Evolutionary conservation across 2,888 invertebrate genomes (phyloP).

Genomic region (Tenthredo scrophulariae): DNA sequence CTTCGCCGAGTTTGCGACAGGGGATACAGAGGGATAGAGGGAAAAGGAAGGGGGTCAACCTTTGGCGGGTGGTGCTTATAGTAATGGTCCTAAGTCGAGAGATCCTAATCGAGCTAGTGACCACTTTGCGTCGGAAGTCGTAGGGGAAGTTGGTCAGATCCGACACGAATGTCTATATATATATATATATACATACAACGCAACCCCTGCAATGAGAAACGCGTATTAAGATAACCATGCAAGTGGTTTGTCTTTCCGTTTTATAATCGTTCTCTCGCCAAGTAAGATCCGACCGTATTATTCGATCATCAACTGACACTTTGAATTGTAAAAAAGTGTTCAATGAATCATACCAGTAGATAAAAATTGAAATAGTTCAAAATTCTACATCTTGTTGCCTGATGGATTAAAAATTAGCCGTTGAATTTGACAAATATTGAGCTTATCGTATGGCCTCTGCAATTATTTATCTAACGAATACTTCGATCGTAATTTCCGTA

Average conservation of each 20-base stretch:
- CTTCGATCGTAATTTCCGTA: neutral
- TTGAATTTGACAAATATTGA: neutral
- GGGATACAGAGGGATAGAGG: neutral
- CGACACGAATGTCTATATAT: slow-evolving; percentile 70
- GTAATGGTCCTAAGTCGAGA: slow-evolving; percentile 59
- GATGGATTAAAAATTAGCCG: neutral
- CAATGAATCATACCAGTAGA: too few relatives aligned
- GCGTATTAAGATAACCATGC: slow-evolving; percentile 30
- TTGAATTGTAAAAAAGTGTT: too few relatives aligned
- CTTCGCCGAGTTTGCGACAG: neutral
- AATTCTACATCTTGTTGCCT: neutral
- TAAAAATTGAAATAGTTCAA: neutral
- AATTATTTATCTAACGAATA: neutral
- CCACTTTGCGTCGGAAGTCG: slow-evolving; percentile 77
- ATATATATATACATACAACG: slow-evolving; percentile 38
- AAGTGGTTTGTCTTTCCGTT: neutral
- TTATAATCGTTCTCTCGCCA: neutral
- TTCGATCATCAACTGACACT: too few relatives aligned
- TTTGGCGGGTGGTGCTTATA: slow-evolving; percentile 36
- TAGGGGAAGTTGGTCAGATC: slow-evolving; percentile 71
- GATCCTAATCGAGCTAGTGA: slow-evolving; percentile 73
- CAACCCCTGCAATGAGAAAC: neutral
- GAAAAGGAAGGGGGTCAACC: slow-evolving; percentile 21
- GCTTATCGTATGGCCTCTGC: neutral
- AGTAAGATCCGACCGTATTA: neutral